Conservation (phyloP, 1,140 invertebrate species). For the fruit fly (Drosophila melanogaster) region DNA sequence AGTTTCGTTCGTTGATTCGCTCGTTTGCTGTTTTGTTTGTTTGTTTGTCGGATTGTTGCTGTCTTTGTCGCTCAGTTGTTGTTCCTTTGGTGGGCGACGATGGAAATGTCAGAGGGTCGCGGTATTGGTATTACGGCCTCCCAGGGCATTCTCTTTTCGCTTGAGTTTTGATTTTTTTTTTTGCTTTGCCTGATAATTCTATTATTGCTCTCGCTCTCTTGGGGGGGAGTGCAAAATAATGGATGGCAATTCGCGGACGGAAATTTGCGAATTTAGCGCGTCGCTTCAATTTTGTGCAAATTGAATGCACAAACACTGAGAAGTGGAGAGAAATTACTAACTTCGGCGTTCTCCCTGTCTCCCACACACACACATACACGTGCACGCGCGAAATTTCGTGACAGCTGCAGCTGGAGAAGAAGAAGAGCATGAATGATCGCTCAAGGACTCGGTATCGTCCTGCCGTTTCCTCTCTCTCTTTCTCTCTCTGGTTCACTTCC, state of each 20-base stretch:
- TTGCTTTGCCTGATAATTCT: conserved; percentile 57
- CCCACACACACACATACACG: conserved; percentile 2
- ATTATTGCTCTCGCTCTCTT: conserved; percentile 55
- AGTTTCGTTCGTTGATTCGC: conserved; percentile 46
- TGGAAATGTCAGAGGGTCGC: conserved; percentile 77
- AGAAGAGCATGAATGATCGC: conserved; percentile 22
- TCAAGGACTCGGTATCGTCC: conserved; percentile 26
- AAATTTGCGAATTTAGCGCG: conserved; percentile 46
- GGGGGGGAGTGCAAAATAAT: conserved; percentile 36
- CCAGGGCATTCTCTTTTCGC: conserved; percentile 66
- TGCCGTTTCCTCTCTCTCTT: background rate
- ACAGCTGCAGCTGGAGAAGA: conserved; percentile 42
- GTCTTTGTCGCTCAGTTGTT: conserved; percentile 35
- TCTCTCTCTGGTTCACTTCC: conserved; percentile 10
- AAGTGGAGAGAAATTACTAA: conserved; percentile 14
- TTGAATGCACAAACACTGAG: conserved; percentile 66
- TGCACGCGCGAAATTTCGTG: conserved; percentile 21
- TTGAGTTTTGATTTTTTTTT: conserved; percentile 7
- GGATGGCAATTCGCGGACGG: conserved; percentile 70
- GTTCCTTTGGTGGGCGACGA: conserved; percentile 55
- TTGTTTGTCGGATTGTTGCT: conserved; percentile 33
- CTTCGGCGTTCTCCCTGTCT: background rate
- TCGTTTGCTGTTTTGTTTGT: conserved; percentile 37
- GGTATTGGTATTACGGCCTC: conserved; percentile 34
- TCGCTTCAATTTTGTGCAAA: conserved; percentile 57